phyloP scores from a whole-genome alignment of 2,888 invertebrate genomes.

The Lobophora halterata region DNA sequence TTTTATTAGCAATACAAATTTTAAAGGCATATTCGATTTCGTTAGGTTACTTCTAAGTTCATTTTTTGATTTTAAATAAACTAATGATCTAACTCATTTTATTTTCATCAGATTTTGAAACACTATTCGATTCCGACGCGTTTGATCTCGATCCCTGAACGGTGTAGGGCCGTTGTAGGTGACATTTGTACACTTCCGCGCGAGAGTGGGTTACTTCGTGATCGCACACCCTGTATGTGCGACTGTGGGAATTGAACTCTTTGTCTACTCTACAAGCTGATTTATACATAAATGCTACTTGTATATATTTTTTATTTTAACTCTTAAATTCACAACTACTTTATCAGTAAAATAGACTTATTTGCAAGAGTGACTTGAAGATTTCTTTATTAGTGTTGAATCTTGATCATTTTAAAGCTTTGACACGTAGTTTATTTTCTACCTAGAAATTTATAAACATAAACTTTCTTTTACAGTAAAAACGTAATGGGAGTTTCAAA shows the following conservation, averaged over 20 bases:
- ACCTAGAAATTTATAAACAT: slow-evolving; percentile 14
- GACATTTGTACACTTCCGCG: slow-evolving; percentile 75
- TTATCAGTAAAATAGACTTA: too few species aligned
- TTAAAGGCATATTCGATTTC: too few species aligned
- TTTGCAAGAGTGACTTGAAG: too few species aligned
- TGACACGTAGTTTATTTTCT: too few species aligned
- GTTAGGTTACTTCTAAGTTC: too few species aligned
- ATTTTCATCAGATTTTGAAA: too few species aligned
- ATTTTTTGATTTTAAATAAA: background rate
- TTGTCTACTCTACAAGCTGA: slow-evolving; percentile 58
- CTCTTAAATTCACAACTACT: too few species aligned
- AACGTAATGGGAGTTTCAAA: slow-evolving; percentile 27
- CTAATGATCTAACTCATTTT: too few species aligned
- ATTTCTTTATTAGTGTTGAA: too few species aligned
- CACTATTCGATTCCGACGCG: slow-evolving; percentile 38
- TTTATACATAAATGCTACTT: too few species aligned
- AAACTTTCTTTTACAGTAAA: slow-evolving; percentile 30
- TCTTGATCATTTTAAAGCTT: slow-evolving; percentile 8
- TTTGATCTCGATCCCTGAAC: slow-evolving; percentile 54
- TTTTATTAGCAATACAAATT: too few species aligned
- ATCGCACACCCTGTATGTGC: slow-evolving; percentile 71
- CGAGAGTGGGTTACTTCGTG: slow-evolving; percentile 74
- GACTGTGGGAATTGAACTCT: slow-evolving; percentile 74
- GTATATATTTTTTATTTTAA: too few species aligned
- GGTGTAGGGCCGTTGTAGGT: slow-evolving; percentile 72